Evolutionary conservation across 1,140 invertebrate species (phyloP).

Genomic region (Drosophila parvula): DNA sequence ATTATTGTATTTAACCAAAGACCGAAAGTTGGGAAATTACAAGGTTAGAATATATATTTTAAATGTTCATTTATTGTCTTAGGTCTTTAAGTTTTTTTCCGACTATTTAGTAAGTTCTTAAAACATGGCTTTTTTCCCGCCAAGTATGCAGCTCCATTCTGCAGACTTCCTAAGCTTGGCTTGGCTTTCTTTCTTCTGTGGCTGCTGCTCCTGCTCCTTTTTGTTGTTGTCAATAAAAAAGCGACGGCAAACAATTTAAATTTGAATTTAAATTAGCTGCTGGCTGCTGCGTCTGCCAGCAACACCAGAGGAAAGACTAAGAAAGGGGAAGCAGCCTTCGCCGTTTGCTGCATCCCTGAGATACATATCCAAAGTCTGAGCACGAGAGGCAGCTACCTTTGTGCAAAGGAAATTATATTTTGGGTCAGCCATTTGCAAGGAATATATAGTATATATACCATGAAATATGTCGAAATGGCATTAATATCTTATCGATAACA

Average conservation of each 20-base stretch:
- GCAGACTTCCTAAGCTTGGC: neutral
- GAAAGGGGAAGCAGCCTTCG: neutral
- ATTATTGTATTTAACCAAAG: neutral
- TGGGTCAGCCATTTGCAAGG: neutral
- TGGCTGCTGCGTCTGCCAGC: slow-evolving; percentile 40
- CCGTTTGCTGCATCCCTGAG: slow-evolving; percentile 6
- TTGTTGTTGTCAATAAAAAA: slow-evolving; percentile 60
- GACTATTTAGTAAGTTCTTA: neutral
- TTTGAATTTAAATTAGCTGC: slow-evolving; percentile 80
- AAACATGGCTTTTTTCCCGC: neutral
- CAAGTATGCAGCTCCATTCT: slow-evolving; percentile 13
- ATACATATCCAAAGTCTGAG: neutral
- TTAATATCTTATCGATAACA: neutral
- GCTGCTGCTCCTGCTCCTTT: slow-evolving; percentile 4
- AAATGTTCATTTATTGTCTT: no score
- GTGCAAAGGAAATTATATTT: neutral
- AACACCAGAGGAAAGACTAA: slow-evolving; percentile 22
- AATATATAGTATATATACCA: neutral
- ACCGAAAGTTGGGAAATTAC: no score
- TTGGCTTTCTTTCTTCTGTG: slow-evolving; percentile 14
- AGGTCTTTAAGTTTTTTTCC: neutral
- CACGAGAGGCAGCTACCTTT: neutral
- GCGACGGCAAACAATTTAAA: slow-evolving; percentile 72
- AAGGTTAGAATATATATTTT: neutral
- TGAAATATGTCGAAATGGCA: neutral